A percentile compares a stretch with the other conserved stretches of the same genome.
phyloP scores from a whole-genome alignment of 2,113 vertebrate species.

The Hippolais icterina region DNA sequence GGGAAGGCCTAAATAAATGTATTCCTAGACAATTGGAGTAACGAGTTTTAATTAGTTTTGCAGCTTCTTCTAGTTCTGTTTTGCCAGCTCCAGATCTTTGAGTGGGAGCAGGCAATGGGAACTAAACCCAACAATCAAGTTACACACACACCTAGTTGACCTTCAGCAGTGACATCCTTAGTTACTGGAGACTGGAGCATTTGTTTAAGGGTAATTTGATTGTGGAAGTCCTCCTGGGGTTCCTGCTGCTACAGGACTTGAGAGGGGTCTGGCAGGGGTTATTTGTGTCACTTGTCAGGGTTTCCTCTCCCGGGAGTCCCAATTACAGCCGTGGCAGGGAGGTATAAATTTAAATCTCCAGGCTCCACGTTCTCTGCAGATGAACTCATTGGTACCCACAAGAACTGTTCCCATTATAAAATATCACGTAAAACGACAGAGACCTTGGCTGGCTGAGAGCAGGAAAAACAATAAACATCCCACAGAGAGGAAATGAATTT shows the following conservation, averaged over 20 bases:
- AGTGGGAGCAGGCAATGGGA: background rate
- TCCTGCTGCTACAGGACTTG: background rate
- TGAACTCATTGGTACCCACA: constrained; percentile 12
- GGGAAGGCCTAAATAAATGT: constrained; percentile 20
- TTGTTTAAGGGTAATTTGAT: constrained; percentile 47
- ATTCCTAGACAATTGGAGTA: background rate
- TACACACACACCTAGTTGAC: background rate
- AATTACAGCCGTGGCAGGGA: background rate
- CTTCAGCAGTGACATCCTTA: background rate
- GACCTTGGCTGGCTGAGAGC: constrained; percentile 14
- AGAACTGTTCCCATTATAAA: constrained; percentile 47
- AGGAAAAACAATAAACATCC: constrained; percentile 55
- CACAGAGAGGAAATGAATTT: constrained; percentile 28
- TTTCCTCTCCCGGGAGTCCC: background rate
- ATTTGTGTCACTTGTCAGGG: constrained; percentile 33
- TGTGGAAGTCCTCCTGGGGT: background rate
- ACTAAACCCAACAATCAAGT: background rate
- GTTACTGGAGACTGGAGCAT: background rate
- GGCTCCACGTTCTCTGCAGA: background rate
- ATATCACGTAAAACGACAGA: background rate
- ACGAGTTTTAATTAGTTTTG: constrained; percentile 19
- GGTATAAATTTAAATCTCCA: constrained; percentile 18
- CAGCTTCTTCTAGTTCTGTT: background rate
- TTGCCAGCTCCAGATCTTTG: background rate
- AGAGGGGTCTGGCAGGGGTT: background rate